Evolutionary conservation across 2,797 vertebrate genomes (phyloP).

Genomic region (Eulemur rubriventer): DNA sequence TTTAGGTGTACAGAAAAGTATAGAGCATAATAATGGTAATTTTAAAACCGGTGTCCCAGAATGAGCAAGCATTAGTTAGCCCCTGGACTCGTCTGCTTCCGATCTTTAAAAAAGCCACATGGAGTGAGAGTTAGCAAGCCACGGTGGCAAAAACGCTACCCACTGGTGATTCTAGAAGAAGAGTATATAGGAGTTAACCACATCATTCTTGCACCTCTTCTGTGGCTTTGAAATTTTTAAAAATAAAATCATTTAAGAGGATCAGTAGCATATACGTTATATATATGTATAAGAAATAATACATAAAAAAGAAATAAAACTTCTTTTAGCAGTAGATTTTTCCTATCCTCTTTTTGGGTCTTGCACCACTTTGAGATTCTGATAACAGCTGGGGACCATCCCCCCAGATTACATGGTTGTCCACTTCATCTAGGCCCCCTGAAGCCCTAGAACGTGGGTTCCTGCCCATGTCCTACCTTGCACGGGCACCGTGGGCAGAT

Average conservation of each 20-base stretch:
- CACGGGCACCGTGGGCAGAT: neutral
- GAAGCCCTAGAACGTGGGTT: neutral
- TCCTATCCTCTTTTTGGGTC: neutral
- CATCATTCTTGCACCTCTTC: neutral
- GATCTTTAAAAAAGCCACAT: neutral
- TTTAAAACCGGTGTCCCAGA: neutral
- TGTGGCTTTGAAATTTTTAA: neutral
- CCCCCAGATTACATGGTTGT: rapidly evolving
- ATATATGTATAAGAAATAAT: neutral
- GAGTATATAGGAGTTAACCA: neutral
- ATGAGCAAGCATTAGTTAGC: too few relatives aligned
- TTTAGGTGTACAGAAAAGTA: neutral
- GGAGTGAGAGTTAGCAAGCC: neutral
- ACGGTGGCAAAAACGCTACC: rapidly evolving
- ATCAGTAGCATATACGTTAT: neutral
- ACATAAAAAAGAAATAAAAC: neutral
- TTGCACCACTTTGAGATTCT: neutral
- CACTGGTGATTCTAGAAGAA: rapidly evolving
- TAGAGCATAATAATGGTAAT: neutral
- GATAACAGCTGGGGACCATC: neutral
- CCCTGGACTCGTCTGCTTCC: neutral
- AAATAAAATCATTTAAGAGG: neutral
- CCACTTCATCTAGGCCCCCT: rapidly evolving
- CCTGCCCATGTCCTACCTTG: rapidly evolving
- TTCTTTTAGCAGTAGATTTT: neutral